Percentiles rank a stretch among this genome's conserved stretches.
Conservation (phyloP, 1,140 invertebrate species). For the Bombyx mori region ASM3026992v2 NC_085107.1:18284001-18284500, state of each 20-base stretch:
- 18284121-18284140: constrained; percentile 64
- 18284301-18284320: constrained; percentile 56
- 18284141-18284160: constrained; percentile 77
- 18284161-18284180: constrained; percentile 80
- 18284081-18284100: constrained; percentile 56
- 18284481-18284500: constrained; percentile 19
- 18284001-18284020: neutral
- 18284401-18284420: constrained; percentile 60
- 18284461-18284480: constrained; percentile 31
- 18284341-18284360: constrained; percentile 63
- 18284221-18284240: constrained; percentile 71
- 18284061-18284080: constrained; percentile 5
- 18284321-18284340: constrained; percentile 37
- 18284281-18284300: constrained; percentile 65
- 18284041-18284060: constrained; percentile 2
- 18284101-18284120: constrained; percentile 68
- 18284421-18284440: constrained; percentile 69
- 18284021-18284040: constrained; percentile 27
- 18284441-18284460: constrained; percentile 65
- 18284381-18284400: constrained; percentile 62
- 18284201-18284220: constrained; percentile 79
- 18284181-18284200: constrained; percentile 73
- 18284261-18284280: constrained; percentile 52
- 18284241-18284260: constrained; percentile 64
- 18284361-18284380: constrained; percentile 66